A percentile compares a stretch with the other conserved stretches of the same genome.
Conservation (phyloP, 2,797 vertebrate genomes). For the Pristis pectinata region DNA sequence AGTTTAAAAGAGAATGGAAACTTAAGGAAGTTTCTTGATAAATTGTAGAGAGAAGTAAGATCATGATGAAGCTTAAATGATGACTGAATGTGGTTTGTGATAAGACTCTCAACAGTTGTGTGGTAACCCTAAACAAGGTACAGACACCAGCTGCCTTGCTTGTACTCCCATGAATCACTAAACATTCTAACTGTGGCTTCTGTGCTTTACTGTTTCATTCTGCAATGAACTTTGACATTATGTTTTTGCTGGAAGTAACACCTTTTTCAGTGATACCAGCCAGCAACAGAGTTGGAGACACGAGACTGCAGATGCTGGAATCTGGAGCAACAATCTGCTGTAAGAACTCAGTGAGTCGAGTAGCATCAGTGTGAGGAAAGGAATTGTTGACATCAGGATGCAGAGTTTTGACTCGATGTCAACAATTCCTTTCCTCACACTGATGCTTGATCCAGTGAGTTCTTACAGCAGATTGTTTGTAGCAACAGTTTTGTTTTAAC, state of each 20-base stretch:
- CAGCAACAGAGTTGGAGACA: not conserved
- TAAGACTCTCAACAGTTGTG: not conserved
- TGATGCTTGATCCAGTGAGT: too few relatives aligned
- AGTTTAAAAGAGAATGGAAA: not conserved
- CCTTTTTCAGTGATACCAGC: not conserved
- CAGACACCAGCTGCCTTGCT: not conserved
- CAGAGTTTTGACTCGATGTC: too few relatives aligned
- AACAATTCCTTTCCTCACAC: too few relatives aligned
- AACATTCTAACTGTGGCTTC: not conserved
- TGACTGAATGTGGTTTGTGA: not conserved
- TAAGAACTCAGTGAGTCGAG: too few relatives aligned
- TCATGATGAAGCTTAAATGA: not conserved
- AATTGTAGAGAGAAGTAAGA: not conserved
- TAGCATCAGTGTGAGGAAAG: too few relatives aligned
- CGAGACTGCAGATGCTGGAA: too few relatives aligned
- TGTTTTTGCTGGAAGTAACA: not conserved
- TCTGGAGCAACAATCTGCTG: too few relatives aligned
- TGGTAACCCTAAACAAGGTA: not conserved
- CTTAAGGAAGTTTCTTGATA: not conserved
- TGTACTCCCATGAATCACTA: not conserved
- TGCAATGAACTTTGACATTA: not conserved
- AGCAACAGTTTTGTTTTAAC: too few relatives aligned
- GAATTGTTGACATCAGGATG: too few relatives aligned
- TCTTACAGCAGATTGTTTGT: too few relatives aligned
- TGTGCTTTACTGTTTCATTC: not conserved